These are phyloP conservation scores for Caenorhabditis wallacei DNA, from an alignment of 2,888 invertebrate genomes.

Conservation along the genomic window DNA sequence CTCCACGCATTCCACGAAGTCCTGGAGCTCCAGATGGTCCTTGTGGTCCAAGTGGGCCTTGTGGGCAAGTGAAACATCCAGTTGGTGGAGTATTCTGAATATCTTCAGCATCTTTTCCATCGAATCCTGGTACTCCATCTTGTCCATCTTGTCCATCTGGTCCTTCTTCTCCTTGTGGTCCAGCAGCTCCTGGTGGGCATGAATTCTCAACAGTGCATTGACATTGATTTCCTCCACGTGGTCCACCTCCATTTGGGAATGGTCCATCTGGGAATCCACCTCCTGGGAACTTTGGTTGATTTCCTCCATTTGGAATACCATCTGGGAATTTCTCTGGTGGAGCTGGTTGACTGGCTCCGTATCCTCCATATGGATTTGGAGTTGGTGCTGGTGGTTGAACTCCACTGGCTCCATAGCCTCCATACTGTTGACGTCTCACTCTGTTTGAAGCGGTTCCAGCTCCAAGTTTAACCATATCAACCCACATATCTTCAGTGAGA, in stretches of 20 bases:
- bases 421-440: conserved; percentile 80
- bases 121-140: conserved; percentile 75
- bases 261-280: conserved; percentile 66
- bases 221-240: conserved; percentile 58
- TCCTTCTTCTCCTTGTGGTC: conserved; percentile 70
- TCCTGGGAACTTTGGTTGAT: conserved; percentile 60
- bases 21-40: conserved; percentile 76
- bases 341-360: conserved; percentile 61
- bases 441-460: conserved; percentile 82
- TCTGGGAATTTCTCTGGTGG: conserved; percentile 58
- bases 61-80: conserved; percentile 79
- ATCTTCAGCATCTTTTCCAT: conserved; percentile 79
- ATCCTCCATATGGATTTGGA: conserved; percentile 59
- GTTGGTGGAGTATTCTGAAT: conserved; percentile 76
- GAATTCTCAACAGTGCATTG: conserved; percentile 76
- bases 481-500: conserved; percentile 80
- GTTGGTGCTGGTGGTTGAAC: conserved; percentile 68
- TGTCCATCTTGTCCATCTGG: conserved; percentile 74
- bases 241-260: conserved; percentile 62
- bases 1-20: conserved; percentile 79
- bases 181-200: conserved; percentile 78
- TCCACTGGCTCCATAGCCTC: conserved; percentile 78
- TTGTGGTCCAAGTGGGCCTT: conserved; percentile 74
- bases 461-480: conserved; percentile 81
- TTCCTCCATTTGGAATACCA: conserved; percentile 59